Evolutionary conservation across 2,888 invertebrate genomes (phyloP).

Genomic region (Eulithis testata): DNA sequence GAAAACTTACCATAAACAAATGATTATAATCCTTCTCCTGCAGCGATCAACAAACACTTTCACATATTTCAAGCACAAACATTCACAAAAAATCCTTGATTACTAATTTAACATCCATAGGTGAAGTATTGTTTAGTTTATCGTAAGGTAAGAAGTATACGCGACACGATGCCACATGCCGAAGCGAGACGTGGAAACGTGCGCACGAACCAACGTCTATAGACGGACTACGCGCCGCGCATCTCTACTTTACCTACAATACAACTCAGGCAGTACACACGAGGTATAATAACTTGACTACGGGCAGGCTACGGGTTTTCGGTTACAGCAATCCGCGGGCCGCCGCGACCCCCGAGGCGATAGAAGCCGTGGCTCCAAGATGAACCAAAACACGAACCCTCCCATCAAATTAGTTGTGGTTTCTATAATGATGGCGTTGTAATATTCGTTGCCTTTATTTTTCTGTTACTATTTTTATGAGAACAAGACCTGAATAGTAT

Average conservation of each 20-base stretch:
- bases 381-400: slow-evolving; percentile 29
- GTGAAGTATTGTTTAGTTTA: slow-evolving; percentile 1
- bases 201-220: slow-evolving; percentile 11
- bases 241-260: background rate
- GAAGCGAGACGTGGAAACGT: slow-evolving; percentile 2
- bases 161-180: background rate
- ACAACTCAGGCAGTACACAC: no score
- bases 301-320: slow-evolving; percentile 12
- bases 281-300: background rate
- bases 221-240: background rate
- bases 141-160: slow-evolving; percentile 16
- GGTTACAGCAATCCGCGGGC: slow-evolving; percentile 6
- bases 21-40: slow-evolving; percentile 40
- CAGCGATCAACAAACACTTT: slow-evolving; percentile 44
- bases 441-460: background rate
- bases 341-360: slow-evolving; percentile 26
- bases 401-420: slow-evolving; percentile 34
- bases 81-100: slow-evolving; percentile 32
- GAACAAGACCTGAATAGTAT: no score
- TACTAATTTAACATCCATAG: slow-evolving; percentile 8
- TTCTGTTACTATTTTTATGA: background rate
- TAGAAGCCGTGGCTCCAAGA: slow-evolving; percentile 7
- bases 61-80: slow-evolving; percentile 42
- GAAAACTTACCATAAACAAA: slow-evolving; percentile 44
- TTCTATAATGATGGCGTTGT: slow-evolving; percentile 21